Base-by-base conservation (phyloP, 2,797 vertebrate species). In the Vultur gryphus region DNA sequence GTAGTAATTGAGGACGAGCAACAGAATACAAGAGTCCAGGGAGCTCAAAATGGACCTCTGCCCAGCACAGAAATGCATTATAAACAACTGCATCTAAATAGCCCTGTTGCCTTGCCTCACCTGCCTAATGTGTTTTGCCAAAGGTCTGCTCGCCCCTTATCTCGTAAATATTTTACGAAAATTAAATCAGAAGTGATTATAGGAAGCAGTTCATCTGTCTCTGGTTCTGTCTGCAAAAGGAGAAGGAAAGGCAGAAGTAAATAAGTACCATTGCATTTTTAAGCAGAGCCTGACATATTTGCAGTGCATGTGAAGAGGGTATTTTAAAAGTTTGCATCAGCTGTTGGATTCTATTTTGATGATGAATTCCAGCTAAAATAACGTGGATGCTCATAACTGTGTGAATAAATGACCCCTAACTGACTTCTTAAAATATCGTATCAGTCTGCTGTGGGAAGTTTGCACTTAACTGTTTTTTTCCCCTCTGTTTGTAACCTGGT, bases 271-370 rank as follows among this genome's bases (percentile, higher is more conserved):
- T 20, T 88, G 64, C 91, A 57, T 94, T 97, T 97, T 97, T 84
- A 87, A 94, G 95, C 33, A 35, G 91, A 96, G 94, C 87, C 83
- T 82, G 48, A 83, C 52, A 66, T 94, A 97, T 96, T 96, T 96
- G 90, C 87, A 76, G 83, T 81, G 87, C 87, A 31, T 96, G 85
- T 77, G 91, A 95, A 79, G 80, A 89, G 67, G 61, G 61, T 95
- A 84, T 93, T 96, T 93, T 84, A 89, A 93, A 97, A 94, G 91
- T 96, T 97, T 96, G 85, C 94, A 97, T 97, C 97, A 98, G 97
- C 98, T 98, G 97, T 98, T 98, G 91, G 79, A 44, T 96, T 97
- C 96, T 98, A 97, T 98, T 98, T 97, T 97, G 84, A 97, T 95
- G 94, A 84, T 87, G 88, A 93, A 97, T 95, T 97, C 95, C 95